Conservation (phyloP, 2,888 invertebrate genomes). For the Phorcus lineatus region DNA sequence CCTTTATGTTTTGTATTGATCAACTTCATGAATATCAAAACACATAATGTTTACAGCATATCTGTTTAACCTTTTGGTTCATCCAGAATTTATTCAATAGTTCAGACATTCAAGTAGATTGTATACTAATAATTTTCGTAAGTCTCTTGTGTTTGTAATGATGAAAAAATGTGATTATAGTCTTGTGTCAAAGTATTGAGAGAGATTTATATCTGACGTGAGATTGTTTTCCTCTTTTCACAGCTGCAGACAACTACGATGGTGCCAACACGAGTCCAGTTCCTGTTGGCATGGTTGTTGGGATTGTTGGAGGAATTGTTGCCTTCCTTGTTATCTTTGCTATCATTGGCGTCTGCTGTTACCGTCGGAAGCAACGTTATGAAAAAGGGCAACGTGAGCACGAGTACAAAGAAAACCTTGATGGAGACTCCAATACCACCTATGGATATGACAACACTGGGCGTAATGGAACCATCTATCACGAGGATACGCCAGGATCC, state of each 20-base stretch:
- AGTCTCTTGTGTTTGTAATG: no score
- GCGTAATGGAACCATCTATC: slow-evolving; percentile 19
- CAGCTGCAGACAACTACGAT: slow-evolving; percentile 29
- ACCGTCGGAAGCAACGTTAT: slow-evolving; percentile 40
- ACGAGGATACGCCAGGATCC: slow-evolving; percentile 39
- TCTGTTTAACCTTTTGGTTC: no score
- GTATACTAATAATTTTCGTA: no score
- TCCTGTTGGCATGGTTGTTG: slow-evolving; percentile 57
- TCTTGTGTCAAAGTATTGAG: no score
- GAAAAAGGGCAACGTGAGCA: neutral
- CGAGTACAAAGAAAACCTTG: slow-evolving; percentile 28
- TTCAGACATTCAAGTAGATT: no score
- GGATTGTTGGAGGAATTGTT: slow-evolving; percentile 59
- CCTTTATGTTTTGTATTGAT: no score
- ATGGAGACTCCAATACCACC: slow-evolving; percentile 14
- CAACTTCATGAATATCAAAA: no score
- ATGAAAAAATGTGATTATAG: no score
- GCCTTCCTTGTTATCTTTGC: slow-evolving; percentile 51
- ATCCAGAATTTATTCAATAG: no score
- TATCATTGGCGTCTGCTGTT: slow-evolving; percentile 58
- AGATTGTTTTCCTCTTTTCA: neutral
- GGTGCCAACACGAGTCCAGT: slow-evolving; percentile 49
- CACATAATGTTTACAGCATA: no score
- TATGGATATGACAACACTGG: slow-evolving; percentile 34
- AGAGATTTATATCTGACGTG: neutral